These are phyloP conservation scores for Pteropus alecto DNA, from an alignment of 2,113 vertebrate genomes.

Conservation along the genomic window DNA sequence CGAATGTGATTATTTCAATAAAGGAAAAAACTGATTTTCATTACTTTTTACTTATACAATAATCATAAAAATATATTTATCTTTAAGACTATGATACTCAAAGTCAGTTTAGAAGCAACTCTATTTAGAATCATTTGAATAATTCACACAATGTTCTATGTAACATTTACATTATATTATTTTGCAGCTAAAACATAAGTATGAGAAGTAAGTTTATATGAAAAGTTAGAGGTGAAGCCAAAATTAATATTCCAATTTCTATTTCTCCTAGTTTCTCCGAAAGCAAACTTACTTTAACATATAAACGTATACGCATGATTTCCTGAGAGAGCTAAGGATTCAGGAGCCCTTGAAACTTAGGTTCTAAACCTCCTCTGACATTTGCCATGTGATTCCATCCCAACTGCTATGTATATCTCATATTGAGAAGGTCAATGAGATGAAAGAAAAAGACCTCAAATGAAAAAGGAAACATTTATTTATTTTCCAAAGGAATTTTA, in stretches of 20 bases:
- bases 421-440: neutral
- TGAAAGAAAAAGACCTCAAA: neutral
- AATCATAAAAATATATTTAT: neutral
- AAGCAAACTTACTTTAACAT: neutral
- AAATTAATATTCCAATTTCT: neutral
- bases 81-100: neutral
- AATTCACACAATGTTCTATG: neutral
- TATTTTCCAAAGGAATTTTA: neutral
- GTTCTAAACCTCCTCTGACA: neutral
- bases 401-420: neutral
- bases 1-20: neutral
- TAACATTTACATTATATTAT: neutral
- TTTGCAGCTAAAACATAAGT: neutral
- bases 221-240: neutral
- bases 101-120: neutral
- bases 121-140: neutral
- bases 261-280: neutral
- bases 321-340: neutral
- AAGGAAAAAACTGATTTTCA: neutral
- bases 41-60: neutral
- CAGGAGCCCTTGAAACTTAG: neutral
- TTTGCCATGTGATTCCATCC: neutral
- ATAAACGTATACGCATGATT: neutral
- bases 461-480: neutral
- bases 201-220: neutral